Conservation (phyloP, 1,140 invertebrate species). For the Plutomurus gul region DNA sequence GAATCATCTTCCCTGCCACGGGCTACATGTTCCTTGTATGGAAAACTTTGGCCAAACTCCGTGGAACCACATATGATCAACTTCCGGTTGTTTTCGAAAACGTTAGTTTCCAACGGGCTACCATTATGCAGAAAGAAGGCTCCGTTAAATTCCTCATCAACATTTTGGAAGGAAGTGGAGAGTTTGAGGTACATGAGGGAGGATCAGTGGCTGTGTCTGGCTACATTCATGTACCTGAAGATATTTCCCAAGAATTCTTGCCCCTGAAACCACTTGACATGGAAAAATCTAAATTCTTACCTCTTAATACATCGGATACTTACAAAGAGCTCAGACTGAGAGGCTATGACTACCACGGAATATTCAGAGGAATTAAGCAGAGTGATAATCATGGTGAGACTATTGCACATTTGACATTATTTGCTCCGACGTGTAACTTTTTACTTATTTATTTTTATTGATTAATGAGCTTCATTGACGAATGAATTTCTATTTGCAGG, state of each 20-base stretch:
- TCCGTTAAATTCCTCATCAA: constrained; percentile 85
- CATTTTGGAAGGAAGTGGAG: constrained; percentile 82
- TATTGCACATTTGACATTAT: neutral
- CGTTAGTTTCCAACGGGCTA: constrained; percentile 85
- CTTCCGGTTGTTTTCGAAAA: constrained; percentile 85
- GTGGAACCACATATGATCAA: constrained; percentile 75
- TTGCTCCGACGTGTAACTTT: neutral
- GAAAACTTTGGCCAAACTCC: constrained; percentile 87
- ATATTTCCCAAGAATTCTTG: constrained; percentile 62
- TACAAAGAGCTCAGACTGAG: constrained; percentile 92
- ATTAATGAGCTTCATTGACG: no score
- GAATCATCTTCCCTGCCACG: constrained; percentile 92
- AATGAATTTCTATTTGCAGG: constrained; percentile 54
- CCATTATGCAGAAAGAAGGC: constrained; percentile 84
- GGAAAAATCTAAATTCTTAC: constrained; percentile 57
- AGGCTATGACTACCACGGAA: constrained; percentile 89
- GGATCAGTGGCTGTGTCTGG: constrained; percentile 80
- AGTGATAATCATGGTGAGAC: constrained; percentile 64
- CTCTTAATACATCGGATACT: constrained; percentile 74
- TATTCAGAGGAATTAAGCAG: constrained; percentile 79
- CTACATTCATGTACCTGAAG: constrained; percentile 69
- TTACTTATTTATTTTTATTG: neutral
- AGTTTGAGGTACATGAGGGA: constrained; percentile 91
- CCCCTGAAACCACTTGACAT: constrained; percentile 16
- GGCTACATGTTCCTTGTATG: constrained; percentile 91